phyloP scores from a whole-genome alignment of 2,888 invertebrate genomes.

The Microctonus aethiopoides region DNA sequence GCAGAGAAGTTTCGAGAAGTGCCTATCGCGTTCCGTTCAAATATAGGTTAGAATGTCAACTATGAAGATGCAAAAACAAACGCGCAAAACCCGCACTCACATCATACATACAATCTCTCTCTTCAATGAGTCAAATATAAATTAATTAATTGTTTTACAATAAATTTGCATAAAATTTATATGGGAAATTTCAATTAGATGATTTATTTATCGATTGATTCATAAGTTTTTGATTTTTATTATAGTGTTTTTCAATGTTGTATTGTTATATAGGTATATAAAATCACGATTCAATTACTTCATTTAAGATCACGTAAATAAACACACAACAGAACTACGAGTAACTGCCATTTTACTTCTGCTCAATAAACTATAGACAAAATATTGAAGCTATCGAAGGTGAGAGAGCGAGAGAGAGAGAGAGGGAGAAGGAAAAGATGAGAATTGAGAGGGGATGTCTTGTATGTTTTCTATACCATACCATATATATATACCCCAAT shows the following conservation, averaged over 20 bases:
- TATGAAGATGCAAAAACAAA: slow-evolving; percentile 33
- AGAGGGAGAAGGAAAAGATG: no score
- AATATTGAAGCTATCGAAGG: not conserved
- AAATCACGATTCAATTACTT: not conserved
- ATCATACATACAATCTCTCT: slow-evolving; percentile 9
- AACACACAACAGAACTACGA: slow-evolving; percentile 56
- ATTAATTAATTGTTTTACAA: slow-evolving; percentile 11
- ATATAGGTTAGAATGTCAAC: slow-evolving; percentile 49
- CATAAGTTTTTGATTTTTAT: not conserved
- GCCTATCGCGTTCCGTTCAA: slow-evolving; percentile 12
- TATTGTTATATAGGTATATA: slow-evolving; percentile 7
- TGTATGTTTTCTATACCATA: no score
- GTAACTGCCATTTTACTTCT: slow-evolving; percentile 53
- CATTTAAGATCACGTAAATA: slow-evolving; percentile 51
- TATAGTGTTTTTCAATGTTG: slow-evolving; percentile 12
- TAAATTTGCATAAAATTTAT: not conserved
- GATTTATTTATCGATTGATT: not conserved
- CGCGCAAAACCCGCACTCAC: slow-evolving; percentile 32
- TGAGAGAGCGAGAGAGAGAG: not conserved
- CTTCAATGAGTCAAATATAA: slow-evolving; percentile 4
- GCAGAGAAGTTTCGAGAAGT: slow-evolving; percentile 48
- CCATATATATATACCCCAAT: no score
- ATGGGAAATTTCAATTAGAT: not conserved
- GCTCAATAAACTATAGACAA: not conserved
- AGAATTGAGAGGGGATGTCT: no score